Base-by-base conservation (phyloP, 37 sponge, comb jelly and placozoan genomes). In the Corticium candelabrum region DNA sequence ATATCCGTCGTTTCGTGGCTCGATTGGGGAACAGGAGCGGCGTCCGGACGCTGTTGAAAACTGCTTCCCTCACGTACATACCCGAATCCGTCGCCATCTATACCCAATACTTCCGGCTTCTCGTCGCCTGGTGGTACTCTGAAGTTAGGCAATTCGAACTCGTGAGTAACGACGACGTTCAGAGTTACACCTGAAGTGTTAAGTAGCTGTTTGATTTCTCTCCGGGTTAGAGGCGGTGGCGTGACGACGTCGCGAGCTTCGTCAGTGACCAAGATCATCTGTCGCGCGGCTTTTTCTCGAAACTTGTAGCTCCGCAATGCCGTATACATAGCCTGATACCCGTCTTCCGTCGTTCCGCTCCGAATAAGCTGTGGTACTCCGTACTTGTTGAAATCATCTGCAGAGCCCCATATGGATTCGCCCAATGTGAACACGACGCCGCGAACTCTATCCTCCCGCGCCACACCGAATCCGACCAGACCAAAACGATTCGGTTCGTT, bases 401-500 rank as follows among this genome's bases (percentile, higher is more conserved):
- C 62, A 11, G 62, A 50, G 11, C 62, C 62, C 62, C 11, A 27
- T 11, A 50, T 21, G 21, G 15, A 11, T 27, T 50, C 62, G 11
- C 62, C 62, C 11, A 50, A 11, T 11, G 62, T 11, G 21, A 50
- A 27, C 15, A 50, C 62, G 15, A 50, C 62, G 62, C 21, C 15
- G 21, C 21, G 21, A 21, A 27, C 62, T 50, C 21, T 11, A 27
- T 50, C 21, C 15, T 11, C 15, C 11, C 11, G 15, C 15, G 2
- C 37, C 15, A 3, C 7, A 2, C 83, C 91, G 84, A 91, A 91
- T 35, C 91, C 91, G 38, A 88, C 81, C 27, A 91, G 36, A 29
- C 89, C 86, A 77, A 83, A 91, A n/a, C 41, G 34, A 38, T 91
- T 91, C 35, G 35, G 40, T 27, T 31, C 3, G 21, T 11, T 21